These are phyloP conservation scores for Xiphorhynchus elegans DNA, from an alignment of 2,113 vertebrate species.

Conservation along the genomic window DNA sequence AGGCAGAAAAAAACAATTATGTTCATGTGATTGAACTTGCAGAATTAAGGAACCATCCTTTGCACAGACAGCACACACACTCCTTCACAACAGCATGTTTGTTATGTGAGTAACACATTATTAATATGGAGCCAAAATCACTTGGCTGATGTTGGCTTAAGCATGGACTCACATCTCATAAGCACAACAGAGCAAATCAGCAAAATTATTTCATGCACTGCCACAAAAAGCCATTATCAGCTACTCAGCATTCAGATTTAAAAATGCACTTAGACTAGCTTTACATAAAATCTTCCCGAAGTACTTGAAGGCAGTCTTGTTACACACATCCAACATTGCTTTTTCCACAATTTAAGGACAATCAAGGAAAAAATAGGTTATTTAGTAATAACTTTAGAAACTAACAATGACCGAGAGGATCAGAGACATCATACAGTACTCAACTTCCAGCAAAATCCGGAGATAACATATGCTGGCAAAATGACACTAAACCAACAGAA, in stretches of 20 bases:
- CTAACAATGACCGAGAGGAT: background rate
- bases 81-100: background rate
- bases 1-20: background rate
- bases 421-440: background rate
- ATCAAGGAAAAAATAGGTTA: background rate
- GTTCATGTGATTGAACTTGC: background rate
- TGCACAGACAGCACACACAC: background rate
- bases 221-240: background rate
- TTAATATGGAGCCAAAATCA: background rate
- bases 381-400: background rate
- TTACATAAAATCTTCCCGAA: background rate
- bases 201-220: background rate
- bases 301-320: background rate
- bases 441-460: background rate
- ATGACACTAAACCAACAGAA: background rate
- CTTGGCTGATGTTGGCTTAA: background rate
- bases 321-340: background rate
- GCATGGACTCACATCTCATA: background rate
- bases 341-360: background rate
- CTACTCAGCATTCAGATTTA: background rate
- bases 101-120: fast-evolving
- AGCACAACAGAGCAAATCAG: background rate
- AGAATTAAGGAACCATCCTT: background rate
- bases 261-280: background rate
- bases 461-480: background rate